Conservation (phyloP, 2,113 vertebrate genomes). For the Perognathus longimembris region DNA sequence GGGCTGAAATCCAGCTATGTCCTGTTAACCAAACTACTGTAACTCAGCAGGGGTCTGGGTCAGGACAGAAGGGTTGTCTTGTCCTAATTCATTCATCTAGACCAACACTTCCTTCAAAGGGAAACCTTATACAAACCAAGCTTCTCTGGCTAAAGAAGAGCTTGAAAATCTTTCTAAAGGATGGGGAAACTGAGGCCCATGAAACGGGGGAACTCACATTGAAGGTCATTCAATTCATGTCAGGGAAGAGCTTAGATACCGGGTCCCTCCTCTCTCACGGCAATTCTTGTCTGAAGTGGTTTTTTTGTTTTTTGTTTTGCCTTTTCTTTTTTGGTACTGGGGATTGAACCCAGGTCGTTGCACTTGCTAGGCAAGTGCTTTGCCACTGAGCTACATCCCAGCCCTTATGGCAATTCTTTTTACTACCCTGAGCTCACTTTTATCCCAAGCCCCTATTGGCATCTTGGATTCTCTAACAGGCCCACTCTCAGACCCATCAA, state of each 20-base stretch:
- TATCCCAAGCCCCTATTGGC: neutral
- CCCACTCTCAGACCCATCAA: neutral
- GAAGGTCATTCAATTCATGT: neutral
- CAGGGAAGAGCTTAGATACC: neutral
- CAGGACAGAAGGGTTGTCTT: neutral
- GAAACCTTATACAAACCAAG: neutral
- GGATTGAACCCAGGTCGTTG: too few relatives aligned
- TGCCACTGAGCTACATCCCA: too few relatives aligned
- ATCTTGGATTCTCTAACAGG: neutral
- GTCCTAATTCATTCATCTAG: neutral
- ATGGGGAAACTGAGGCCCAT: neutral
- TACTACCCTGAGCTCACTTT: neutral
- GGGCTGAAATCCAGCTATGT: neutral
- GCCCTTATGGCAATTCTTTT: neutral
- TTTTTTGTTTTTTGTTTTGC: too few relatives aligned
- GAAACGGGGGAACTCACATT: neutral
- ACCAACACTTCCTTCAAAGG: neutral
- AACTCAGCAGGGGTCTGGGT: neutral
- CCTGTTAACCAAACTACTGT: neutral
- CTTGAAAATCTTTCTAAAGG: conserved; percentile 25
- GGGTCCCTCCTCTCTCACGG: neutral
- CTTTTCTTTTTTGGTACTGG: too few relatives aligned
- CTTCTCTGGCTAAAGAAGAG: neutral
- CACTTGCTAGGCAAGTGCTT: too few relatives aligned
- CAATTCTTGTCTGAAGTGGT: too few relatives aligned